Base-by-base conservation (phyloP, 2,797 vertebrate genomes). In the Myripristis murdjan region DNA sequence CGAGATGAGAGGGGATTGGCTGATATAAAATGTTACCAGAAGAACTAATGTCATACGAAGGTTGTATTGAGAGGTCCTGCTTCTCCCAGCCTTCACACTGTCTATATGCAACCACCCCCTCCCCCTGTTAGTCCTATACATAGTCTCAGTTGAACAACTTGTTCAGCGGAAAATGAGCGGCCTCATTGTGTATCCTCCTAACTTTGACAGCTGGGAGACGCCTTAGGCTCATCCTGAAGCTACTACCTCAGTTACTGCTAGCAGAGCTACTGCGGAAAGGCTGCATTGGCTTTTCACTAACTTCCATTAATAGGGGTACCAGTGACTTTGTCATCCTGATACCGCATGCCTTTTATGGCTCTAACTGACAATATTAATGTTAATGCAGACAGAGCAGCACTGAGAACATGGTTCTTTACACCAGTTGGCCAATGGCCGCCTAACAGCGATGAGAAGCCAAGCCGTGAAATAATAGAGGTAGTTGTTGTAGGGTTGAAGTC, bases 221-320 rank as follows among this genome's bases (percentile, higher is more conserved):
- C 92, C 92, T 93, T 72, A 66, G 93, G 90, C 91, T 87, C 85
- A 56, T 90, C 93, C 91, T 77, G 73, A 83, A 93, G 91, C 89
- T 79, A 91, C 77, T 51, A 75, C 79, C 74, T 88, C 75, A 54
- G 55, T 85, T 77, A 86, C 54, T 82, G 67, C 77, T 77, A 85
- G 79, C 75, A 33, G 70, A 84, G 78, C 61, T 63, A 68, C 74
- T 52, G 64, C 28, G 63, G 72, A 73, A 68, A 67, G 31, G 52
- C 77, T 66, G 55, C 64, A 68, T 67, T 66, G 20, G 54, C 14
- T 64, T 73, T 82, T 70, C 81, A 68, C 62, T 73, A 2, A 65
- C 35, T 37, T 76, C 49, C 49, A 57, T 66, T 74, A 75, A 77
- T 72, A 77, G 66, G 51, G 64, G 33, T 58, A 35, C 64, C 62